Conservation (phyloP, 2,888 invertebrate genomes). For the Trachelus troglodyta region DNA sequence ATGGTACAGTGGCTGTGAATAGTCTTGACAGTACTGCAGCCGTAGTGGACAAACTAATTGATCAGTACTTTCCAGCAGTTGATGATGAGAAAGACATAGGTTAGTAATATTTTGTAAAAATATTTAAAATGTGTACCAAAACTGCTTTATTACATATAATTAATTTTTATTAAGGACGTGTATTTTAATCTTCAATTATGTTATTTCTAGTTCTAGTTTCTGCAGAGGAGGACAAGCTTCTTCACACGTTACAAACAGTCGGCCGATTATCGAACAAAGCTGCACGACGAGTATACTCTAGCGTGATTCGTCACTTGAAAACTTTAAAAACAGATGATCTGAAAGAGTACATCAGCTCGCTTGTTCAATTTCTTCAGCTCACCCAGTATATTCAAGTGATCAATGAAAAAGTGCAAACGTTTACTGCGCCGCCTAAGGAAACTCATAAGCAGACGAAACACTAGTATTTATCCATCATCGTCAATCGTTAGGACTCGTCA, state of each 20-base stretch:
- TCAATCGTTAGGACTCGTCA: no score
- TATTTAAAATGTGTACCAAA: not conserved
- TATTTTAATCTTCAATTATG: not conserved
- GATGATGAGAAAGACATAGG: constrained; percentile 43
- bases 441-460: not conserved
- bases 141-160: constrained; percentile 35
- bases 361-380: constrained; percentile 57
- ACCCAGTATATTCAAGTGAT: constrained; percentile 47
- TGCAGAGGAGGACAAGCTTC: constrained; percentile 73
- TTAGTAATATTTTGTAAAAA: constrained; percentile 17
- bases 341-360: constrained; percentile 47
- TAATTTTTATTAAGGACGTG: constrained; percentile 23
- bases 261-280: constrained; percentile 79
- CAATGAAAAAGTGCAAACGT: constrained; percentile 37
- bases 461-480: no score
- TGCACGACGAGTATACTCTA: constrained; percentile 77
- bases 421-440: constrained; percentile 20
- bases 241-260: constrained; percentile 79
- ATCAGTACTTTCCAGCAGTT: constrained; percentile 78
- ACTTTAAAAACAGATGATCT: constrained; percentile 50
- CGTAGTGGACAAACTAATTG: constrained; percentile 78
- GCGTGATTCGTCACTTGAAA: constrained; percentile 73
- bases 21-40: constrained; percentile 77
- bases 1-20: constrained; percentile 75
- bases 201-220: constrained; percentile 70